Conservation (phyloP, 92 coral and sea anemone genomes). For the Anthopleura xanthogrammica region DNA sequence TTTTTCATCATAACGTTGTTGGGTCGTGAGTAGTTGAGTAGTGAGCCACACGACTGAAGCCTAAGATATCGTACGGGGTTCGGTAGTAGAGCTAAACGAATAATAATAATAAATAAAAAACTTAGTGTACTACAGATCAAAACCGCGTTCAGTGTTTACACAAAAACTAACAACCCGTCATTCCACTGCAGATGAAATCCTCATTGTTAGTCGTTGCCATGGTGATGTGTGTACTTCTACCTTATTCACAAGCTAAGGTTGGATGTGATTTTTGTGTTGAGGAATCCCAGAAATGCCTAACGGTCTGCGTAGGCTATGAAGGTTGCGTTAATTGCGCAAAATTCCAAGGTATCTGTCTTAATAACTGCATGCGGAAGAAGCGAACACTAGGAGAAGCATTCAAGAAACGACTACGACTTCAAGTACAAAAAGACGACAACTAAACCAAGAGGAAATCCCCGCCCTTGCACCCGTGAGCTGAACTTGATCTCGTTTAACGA, state of each 20-base stretch:
- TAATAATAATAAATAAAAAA: too few relatives aligned
- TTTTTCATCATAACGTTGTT: too few relatives aligned
- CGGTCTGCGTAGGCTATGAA: conserved; percentile 13
- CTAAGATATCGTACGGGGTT: too few relatives aligned
- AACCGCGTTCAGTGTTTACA: too few relatives aligned
- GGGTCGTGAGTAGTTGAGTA: too few relatives aligned
- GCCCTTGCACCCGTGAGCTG: too few relatives aligned
- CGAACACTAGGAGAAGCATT: conserved; percentile 13
- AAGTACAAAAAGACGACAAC: neutral
- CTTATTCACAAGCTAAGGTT: conserved; percentile 10
- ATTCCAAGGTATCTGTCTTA: conserved; percentile 19
- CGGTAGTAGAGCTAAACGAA: too few relatives aligned
- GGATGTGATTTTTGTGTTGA: conserved; percentile 32
- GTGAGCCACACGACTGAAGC: too few relatives aligned
- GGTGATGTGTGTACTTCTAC: conserved; percentile 36
- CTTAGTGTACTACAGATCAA: too few relatives aligned
- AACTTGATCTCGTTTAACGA: neutral
- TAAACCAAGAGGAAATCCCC: neutral
- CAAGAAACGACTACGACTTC: conserved; percentile 12
- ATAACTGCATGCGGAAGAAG: conserved; percentile 19
- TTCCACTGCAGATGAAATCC: conserved; percentile 27
- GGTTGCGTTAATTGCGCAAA: conserved; percentile 19
- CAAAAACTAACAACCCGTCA: too few relatives aligned
- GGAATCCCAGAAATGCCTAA: conserved; percentile 25
- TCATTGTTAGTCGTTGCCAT: conserved; percentile 22